Evolutionary conservation across 2,797 vertebrate genomes (phyloP).

Genomic region (Aeoliscus strigatus): DNA sequence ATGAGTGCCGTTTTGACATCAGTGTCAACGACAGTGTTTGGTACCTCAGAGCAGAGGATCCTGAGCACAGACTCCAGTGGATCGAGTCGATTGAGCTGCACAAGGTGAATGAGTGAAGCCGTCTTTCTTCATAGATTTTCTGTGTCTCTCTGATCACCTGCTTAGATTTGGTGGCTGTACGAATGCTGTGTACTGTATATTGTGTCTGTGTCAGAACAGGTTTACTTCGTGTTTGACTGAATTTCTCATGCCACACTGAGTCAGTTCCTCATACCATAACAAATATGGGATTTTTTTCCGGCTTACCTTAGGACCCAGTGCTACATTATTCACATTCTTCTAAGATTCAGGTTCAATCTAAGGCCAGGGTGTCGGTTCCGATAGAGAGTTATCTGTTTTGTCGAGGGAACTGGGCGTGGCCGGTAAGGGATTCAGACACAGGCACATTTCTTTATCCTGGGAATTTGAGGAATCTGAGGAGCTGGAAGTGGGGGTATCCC

Average conservation of each 20-base stretch:
- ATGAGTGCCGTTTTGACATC: conserved; percentile 97
- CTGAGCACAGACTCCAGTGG: conserved; percentile 92
- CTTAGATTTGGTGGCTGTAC: conserved; percentile 1
- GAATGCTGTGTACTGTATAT: conserved; percentile 2
- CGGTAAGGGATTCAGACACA: conserved; percentile 21
- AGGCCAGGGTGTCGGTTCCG: conserved; percentile 9
- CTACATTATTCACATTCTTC: conserved; percentile 17
- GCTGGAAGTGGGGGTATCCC: conserved; percentile 44
- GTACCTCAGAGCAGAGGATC: conserved; percentile 94
- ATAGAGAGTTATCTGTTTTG: conserved; percentile 32
- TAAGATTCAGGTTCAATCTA: conserved; percentile 22
- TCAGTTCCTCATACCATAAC: background rate
- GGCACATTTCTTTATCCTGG: conserved; percentile 16
- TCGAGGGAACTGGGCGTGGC: conserved; percentile 51
- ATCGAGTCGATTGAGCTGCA: conserved; percentile 94
- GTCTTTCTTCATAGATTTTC: background rate
- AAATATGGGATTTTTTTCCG: background rate
- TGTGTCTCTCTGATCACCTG: background rate
- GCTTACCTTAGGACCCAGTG: background rate
- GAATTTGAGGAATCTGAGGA: conserved; percentile 65
- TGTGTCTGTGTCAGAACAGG: background rate
- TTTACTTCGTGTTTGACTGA: conserved; percentile 1
- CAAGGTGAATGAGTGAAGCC: conserved; percentile 77
- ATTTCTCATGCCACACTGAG: background rate
- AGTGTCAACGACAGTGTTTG: conserved; percentile 97